Conservation (phyloP, 2,888 invertebrate species). For the Pollenia griseotomentosa region DNA sequence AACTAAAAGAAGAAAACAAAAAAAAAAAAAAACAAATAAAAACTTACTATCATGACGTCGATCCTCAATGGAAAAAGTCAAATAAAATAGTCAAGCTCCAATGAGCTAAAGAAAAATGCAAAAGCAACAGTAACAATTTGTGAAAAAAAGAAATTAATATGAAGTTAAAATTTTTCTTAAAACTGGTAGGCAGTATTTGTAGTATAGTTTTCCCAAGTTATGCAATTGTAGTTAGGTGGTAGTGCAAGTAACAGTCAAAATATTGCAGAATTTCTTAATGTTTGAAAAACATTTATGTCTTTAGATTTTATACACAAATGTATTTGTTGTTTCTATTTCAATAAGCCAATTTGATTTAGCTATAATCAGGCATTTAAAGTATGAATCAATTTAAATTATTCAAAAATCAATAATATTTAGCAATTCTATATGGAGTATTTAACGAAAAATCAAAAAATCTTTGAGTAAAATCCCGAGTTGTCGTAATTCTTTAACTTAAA, state of each 20-base stretch:
- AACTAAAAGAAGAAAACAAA: conserved; percentile 21
- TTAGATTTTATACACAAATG: not conserved
- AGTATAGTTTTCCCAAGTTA: conserved; percentile 20
- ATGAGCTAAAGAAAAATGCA: conserved; percentile 30
- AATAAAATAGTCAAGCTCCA: conserved; percentile 56
- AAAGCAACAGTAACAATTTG: conserved; percentile 1
- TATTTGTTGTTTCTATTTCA: too few species aligned
- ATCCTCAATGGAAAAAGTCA: conserved; percentile 40
- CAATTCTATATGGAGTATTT: too few species aligned
- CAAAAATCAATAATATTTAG: too few species aligned
- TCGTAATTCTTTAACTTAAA: too few species aligned
- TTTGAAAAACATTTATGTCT: not conserved
- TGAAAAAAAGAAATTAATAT: conserved; percentile 34
- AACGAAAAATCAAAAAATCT: too few species aligned
- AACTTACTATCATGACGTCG: conserved; percentile 57
- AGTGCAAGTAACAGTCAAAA: not conserved
- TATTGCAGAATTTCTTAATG: conserved; percentile 15
- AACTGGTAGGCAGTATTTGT: conserved; percentile 2
- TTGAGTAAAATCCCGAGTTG: too few species aligned
- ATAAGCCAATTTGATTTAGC: too few species aligned
- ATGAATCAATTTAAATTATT: too few species aligned
- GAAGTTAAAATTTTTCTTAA: conserved; percentile 7
- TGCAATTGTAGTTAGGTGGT: conserved; percentile 25
- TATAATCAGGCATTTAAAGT: too few species aligned
- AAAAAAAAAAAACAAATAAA: conserved; percentile 46